Evolutionary conservation across 2,113 vertebrate genomes (phyloP).

Genomic region (Tachysurus vachellii): DNA sequence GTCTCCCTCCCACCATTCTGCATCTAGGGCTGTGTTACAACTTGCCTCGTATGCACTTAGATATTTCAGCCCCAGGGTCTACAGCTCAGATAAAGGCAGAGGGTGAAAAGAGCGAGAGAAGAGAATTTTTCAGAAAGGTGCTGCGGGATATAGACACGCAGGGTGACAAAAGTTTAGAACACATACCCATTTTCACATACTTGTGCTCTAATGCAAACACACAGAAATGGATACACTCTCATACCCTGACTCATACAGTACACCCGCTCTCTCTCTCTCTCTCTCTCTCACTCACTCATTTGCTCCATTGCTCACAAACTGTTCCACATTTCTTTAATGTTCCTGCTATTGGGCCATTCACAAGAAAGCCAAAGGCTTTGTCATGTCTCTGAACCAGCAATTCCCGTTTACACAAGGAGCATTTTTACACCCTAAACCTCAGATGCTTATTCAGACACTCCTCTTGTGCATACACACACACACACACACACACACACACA

Average conservation of each 20-base stretch:
- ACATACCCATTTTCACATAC: constrained; percentile 8
- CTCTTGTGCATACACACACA: constrained; percentile 13
- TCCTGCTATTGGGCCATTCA: constrained; percentile 25
- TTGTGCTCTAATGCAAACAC: constrained; percentile 9
- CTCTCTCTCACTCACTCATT: neutral
- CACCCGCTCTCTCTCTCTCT: neutral
- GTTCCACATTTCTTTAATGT: neutral
- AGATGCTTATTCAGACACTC: constrained; percentile 18
- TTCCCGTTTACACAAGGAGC: constrained; percentile 42
- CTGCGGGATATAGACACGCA: constrained; percentile 41
- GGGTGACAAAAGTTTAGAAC: constrained; percentile 22
- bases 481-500: constrained; percentile 18
- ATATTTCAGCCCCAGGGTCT: constrained; percentile 71
- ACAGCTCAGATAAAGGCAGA: constrained; percentile 50
- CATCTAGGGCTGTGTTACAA: constrained; percentile 65
- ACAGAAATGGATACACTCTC: neutral
- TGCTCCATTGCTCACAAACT: neutral
- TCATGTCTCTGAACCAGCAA: constrained; percentile 43
- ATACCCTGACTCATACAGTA: neutral
- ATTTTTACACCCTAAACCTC: constrained; percentile 32
- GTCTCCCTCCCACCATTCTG: constrained; percentile 66
- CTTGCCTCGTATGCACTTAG: constrained; percentile 70
- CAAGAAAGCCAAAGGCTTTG: constrained; percentile 22
- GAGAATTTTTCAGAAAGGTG: constrained; percentile 55
- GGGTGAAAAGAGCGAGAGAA: constrained; percentile 46